Evolutionary conservation across 2,888 invertebrate species (phyloP).

Genomic region (Gibbula magus): DNA sequence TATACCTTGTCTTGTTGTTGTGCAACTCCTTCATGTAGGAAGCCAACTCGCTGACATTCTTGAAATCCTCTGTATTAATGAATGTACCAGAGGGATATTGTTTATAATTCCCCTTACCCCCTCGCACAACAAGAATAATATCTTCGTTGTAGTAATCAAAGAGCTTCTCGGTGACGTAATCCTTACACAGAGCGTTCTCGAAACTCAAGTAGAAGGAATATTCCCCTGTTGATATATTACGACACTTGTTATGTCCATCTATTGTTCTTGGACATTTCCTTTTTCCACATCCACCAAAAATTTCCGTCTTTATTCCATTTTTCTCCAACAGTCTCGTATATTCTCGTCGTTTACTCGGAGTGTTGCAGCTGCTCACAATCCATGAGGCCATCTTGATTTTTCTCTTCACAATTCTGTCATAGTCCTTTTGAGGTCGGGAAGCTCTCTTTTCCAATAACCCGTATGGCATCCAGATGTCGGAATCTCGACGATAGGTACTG

Average conservation of each 20-base stretch:
- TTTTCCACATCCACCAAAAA: conserved; percentile 5
- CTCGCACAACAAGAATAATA: not conserved
- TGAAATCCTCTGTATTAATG: no score
- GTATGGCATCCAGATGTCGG: conserved; percentile 3
- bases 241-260: not conserved
- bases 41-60: no score
- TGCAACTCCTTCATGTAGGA: no score
- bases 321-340: not conserved
- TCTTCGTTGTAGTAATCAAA: not conserved
- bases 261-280: not conserved
- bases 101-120: not conserved
- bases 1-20: no score
- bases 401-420: not conserved
- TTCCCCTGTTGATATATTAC: not conserved
- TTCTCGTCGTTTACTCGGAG: not conserved
- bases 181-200: not conserved
- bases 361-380: not conserved
- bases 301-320: not conserved
- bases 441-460: not conserved
- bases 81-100: no score
- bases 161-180: conserved; percentile 9
- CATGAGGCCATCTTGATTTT: not conserved
- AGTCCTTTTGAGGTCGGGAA: not conserved
- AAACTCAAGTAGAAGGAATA: not conserved
- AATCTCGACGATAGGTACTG: not conserved